Base-by-base conservation (phyloP, 2,797 vertebrate species). In the Melanotaenia trifasciata region DNA sequence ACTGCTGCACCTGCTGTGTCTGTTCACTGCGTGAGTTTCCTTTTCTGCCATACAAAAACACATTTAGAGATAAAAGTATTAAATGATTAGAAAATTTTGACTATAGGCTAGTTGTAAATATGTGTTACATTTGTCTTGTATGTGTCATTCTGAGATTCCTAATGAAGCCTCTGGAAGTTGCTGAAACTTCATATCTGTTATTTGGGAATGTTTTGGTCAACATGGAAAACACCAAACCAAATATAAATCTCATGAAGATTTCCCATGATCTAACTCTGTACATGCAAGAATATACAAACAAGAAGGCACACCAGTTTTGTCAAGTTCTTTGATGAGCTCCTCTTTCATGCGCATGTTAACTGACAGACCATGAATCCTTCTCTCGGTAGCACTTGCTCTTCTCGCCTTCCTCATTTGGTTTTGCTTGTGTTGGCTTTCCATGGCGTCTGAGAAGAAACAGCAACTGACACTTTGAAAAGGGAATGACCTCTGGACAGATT, bases 261-360 rank as follows among this genome's bases (percentile, higher is more conserved):
- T 45, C 6, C 0, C 28, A 10, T 9, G 35, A 47, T 24, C 61
- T 45, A n/a, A 67, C 40, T 70, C 30, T 61, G 3, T 47, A 38
- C 7, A 68, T 20, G 51, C 16, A 62, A 24, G 2, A n/a, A 28
- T 22, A 38, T 14, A 62, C 22, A 51, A 38, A 54, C 3, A 43
- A 33, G 26, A 30, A 47, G 58, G 67, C 78, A 89, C 91, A 98
- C 96, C 96, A 88, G 95, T 97, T 94, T 94, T 96, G 74, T 95
- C 84, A 73, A 98, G 90, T 58, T 96, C 96, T 91, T 94, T 95
- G 81, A 96, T 95, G 56, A 97, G 95, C 72, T 96, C 94, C 83
- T 97, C 95, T 81, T 97, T 97, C 93, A 96, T 94, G 80, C 79
- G 92, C 83, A 97, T 96, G 83, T 93, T 96, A 87, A 96, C 84